Evolutionary conservation across 2,797 vertebrate species (phyloP), one percentile per base, ranked within the genome.

Genomic region (Falco novaeseelandiae): DNA sequence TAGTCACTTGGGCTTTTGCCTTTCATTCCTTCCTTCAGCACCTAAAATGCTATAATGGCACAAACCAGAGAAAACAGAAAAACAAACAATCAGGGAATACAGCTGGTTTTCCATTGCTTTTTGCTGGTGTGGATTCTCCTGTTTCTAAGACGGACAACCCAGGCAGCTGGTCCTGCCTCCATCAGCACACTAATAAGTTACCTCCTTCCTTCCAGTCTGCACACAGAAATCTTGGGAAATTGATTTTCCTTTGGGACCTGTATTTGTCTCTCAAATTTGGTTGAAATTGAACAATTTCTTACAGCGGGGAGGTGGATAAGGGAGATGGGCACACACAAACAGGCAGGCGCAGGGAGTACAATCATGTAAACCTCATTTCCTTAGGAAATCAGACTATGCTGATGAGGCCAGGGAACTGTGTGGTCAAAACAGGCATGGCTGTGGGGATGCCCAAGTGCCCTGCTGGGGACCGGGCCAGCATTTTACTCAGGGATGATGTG

Each of bases 401-500:
- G 25, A 17, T 5, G 49, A 72, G 32, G 44, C 21, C 76, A 59
- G 40, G 27, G 29, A 36, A 29, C 29, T 5, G 4, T 8, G 29
- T 22, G 59, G 49, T 34, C n/a, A 9, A 62, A 85, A 29, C 58
- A 52, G 62, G 20, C 62, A 27, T 0, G 8, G 65, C 74, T 42
- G 44, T 5, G 12, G 65, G 48, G 54, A 32, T 40, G 48, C 29
- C 29, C 0, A 1, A 62, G 51, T 4, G 1, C 21, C 17, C 14
- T 70, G 74, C 25, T 1, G 3, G 44, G 69, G 27, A 55, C 29
- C 0, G 1, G 14, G 36, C 22, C 1, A 8, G 16, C 25, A 17
- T 71, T 48, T 61, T 0, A 0, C 48, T 25, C 21, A 9, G 46
- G 66, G 25, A 38, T 6, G 0, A 40, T 2, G 19, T 10, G 3